These are phyloP conservation scores for Colletes gigas DNA, from an alignment of 1,140 invertebrate species.

Conservation along the genomic window DNA sequence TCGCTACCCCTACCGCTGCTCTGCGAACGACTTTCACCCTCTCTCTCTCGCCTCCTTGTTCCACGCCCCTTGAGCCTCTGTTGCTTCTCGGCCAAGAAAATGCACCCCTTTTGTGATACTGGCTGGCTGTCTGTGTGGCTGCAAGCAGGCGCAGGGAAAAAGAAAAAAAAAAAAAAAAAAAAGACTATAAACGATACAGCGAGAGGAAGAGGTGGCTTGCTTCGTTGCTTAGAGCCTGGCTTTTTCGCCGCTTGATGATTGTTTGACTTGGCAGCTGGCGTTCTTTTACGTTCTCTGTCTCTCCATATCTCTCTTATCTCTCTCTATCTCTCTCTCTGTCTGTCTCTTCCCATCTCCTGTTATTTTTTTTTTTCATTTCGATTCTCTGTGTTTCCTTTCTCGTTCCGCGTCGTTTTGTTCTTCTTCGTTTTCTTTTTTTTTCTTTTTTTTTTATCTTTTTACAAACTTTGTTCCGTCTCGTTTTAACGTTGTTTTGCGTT, in stretches of 20 bases:
- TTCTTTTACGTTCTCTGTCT: constrained; percentile 50
- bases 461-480: neutral
- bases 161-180: constrained; percentile 19
- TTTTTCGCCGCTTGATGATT: constrained; percentile 57
- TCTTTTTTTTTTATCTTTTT: constrained; percentile 29
- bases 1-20: constrained; percentile 61
- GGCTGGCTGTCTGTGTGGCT: constrained; percentile 58
- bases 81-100: constrained; percentile 47
- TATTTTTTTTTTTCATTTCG: constrained; percentile 6
- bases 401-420: constrained; percentile 19
- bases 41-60: constrained; percentile 41
- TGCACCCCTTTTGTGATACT: constrained; percentile 48
- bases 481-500: neutral
- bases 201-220: constrained; percentile 44
- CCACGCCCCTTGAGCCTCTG: constrained; percentile 54
- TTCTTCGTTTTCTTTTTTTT: constrained; percentile 30
- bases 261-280: constrained; percentile 57
- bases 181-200: constrained; percentile 33
- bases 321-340: constrained; percentile 28
- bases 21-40: constrained; percentile 60
- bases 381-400: constrained; percentile 21
- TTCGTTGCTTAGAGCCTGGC: constrained; percentile 52
- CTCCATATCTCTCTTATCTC: constrained; percentile 30
- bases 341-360: neutral
- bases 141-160: constrained; percentile 44